A percentile compares a stretch with the other conserved stretches of the same genome.
These are phyloP conservation scores for Zaprionus africanus DNA, from an alignment of 1,140 invertebrate genomes.

Conservation along the genomic window DNA sequence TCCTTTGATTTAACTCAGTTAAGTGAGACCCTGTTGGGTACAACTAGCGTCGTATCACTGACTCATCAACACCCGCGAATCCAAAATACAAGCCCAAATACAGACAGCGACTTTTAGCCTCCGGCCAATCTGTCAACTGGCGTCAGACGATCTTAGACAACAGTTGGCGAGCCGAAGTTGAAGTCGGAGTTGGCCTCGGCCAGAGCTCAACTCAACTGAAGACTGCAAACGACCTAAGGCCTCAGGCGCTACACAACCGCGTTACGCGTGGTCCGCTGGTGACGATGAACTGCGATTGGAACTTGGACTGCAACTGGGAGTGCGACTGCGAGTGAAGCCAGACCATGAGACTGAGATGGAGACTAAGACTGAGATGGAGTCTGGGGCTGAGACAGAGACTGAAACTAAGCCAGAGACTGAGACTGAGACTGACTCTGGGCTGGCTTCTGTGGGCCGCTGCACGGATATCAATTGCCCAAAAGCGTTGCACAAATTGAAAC, in stretches of 20 bases:
- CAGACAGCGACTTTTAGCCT: constrained; percentile 65
- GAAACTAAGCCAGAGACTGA: constrained; percentile 21
- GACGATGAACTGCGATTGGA: constrained; percentile 72
- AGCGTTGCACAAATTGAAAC: constrained; percentile 82
- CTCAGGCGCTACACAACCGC: constrained; percentile 64
- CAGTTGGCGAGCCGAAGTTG: constrained; percentile 7
- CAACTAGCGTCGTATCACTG: constrained; percentile 47
- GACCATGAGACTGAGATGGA: constrained; percentile 1
- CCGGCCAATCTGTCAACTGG: constrained; percentile 78
- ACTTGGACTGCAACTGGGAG: constrained; percentile 14
- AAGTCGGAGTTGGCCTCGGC: constrained; percentile 6
- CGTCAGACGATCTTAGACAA: constrained; percentile 80
- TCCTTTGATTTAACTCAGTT: no score
- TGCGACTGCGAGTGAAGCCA: not conserved
- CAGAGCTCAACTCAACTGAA: constrained; percentile 50
- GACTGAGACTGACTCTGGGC: constrained; percentile 20
- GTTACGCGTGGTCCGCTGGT: constrained; percentile 72
- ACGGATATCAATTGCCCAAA: constrained; percentile 80
- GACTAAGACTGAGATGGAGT: constrained; percentile 17
- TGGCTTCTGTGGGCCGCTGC: constrained; percentile 52
- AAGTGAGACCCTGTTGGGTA: not conserved
- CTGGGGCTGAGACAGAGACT: constrained; percentile 13
- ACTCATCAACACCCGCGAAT: constrained; percentile 67
- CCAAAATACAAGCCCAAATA: constrained; percentile 67
- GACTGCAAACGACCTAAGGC: constrained; percentile 47